These are phyloP conservation scores for Pantelozetes paolii DNA, from an alignment of 2,888 invertebrate species.

Conservation along the genomic window DNA sequence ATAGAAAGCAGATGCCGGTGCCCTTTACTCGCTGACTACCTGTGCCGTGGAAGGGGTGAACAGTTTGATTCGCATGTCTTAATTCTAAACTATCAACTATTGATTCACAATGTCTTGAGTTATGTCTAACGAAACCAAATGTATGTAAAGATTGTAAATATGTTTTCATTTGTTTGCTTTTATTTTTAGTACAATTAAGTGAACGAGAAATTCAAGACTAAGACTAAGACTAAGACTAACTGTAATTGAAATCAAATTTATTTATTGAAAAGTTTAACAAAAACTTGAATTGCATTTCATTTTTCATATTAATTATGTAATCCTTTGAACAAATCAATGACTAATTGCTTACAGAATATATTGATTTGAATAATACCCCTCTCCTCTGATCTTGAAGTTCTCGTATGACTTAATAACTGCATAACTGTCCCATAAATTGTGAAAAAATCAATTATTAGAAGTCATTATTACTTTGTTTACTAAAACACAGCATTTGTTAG, in stretches of 20 bases:
- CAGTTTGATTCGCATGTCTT: too few species aligned
- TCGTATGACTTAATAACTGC: slow-evolving; percentile 24
- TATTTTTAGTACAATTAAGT: slow-evolving; percentile 37
- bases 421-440: slow-evolving; percentile 1
- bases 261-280: neutral
- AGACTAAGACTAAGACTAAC: neutral
- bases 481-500: slow-evolving; percentile 22
- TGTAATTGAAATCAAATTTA: neutral
- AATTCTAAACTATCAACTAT: neutral
- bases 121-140: slow-evolving; percentile 31
- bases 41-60: neutral
- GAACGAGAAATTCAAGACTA: slow-evolving; percentile 27
- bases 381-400: slow-evolving; percentile 36
- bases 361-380: slow-evolving; percentile 32
- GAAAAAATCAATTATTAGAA: slow-evolving; percentile 26
- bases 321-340: neutral
- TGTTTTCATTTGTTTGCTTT: slow-evolving; percentile 24
- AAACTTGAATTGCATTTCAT: slow-evolving; percentile 18
- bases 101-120: slow-evolving; percentile 1
- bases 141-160: slow-evolving; percentile 39
- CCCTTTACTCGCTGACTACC: neutral
- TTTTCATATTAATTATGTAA: slow-evolving; percentile 9
- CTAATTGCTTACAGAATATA: neutral
- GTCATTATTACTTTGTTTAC: slow-evolving; percentile 28
- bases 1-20: neutral